These are phyloP conservation scores for Halictus rubicundus DNA, from an alignment of 1,140 invertebrate genomes.

Conservation along the genomic window DNA sequence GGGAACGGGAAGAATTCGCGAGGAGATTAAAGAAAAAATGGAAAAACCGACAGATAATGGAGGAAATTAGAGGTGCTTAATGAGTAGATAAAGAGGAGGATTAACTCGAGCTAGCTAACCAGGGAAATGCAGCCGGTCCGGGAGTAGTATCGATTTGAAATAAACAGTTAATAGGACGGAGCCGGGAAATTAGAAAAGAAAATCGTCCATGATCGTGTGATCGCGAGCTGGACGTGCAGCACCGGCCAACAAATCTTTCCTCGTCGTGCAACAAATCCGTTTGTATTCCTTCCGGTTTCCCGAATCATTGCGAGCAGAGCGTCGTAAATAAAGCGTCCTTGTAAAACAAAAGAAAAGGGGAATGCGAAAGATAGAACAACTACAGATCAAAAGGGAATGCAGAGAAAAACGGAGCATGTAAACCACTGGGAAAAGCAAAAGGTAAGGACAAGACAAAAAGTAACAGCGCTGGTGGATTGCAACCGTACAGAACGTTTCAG, in stretches of 20 bases:
- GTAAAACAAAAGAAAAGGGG: not conserved
- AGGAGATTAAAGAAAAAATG: not conserved
- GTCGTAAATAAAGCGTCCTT: too few relatives aligned
- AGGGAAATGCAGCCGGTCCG: not conserved
- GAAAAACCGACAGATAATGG: not conserved
- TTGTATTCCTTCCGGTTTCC: not conserved
- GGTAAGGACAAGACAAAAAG: too few relatives aligned
- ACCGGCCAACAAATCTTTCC: not conserved
- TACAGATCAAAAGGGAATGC: too few relatives aligned
- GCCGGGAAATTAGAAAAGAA: constrained; percentile 4
- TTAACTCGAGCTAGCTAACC: not conserved
- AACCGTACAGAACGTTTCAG: too few relatives aligned
- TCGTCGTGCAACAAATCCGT: not conserved
- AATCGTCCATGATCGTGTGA: not conserved
- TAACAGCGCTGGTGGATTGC: too few relatives aligned
- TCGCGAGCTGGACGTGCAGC: not conserved
- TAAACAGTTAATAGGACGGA: constrained; percentile 31
- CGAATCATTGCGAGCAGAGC: not conserved
- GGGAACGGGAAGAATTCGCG: not conserved
- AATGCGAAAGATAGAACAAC: not conserved
- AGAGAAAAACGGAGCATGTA: too few relatives aligned
- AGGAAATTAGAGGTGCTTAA: constrained; percentile 3
- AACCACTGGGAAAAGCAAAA: too few relatives aligned
- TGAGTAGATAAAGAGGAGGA: constrained; percentile 34
- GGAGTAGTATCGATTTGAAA: constrained; percentile 2